Evolutionary conservation across 2,113 vertebrate species (phyloP).

Genomic region (Dromas ardeola): DNA sequence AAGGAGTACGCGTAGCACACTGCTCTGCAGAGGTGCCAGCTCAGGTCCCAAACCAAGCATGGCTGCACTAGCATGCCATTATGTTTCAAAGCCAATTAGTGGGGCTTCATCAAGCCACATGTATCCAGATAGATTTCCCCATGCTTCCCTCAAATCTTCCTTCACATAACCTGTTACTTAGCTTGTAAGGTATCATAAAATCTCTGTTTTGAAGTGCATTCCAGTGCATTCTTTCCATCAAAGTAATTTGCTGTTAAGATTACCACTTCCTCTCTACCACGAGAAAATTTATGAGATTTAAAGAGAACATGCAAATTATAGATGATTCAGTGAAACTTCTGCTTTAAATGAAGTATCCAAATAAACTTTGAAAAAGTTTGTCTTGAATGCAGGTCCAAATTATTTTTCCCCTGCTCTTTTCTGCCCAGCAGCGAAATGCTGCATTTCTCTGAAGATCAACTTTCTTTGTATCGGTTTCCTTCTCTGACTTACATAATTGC

Average conservation of each 20-base stretch:
- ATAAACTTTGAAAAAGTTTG: neutral
- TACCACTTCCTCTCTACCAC: neutral
- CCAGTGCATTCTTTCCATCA: neutral
- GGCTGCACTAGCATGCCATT: fast-evolving
- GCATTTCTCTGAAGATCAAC: neutral
- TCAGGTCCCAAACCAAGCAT: neutral
- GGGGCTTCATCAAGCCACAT: fast-evolving
- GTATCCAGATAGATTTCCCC: neutral
- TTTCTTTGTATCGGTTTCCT: neutral
- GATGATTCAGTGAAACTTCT: neutral
- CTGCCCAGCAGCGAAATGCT: too few species aligned
- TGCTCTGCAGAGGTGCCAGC: neutral
- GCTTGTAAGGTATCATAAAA: neutral
- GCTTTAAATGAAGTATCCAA: neutral
- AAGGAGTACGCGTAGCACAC: fast-evolving
- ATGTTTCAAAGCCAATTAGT: neutral
- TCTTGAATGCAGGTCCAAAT: neutral
- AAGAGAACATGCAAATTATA: neutral
- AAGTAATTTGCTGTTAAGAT: neutral
- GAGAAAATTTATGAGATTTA: neutral
- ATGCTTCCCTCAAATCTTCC: neutral
- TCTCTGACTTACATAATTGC: neutral
- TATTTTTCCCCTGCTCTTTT: neutral
- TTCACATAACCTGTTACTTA: neutral
- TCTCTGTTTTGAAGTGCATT: neutral